These are phyloP conservation scores for Machimus rusticus DNA, from an alignment of 2,888 invertebrate genomes.

Conservation along the genomic window DNA sequence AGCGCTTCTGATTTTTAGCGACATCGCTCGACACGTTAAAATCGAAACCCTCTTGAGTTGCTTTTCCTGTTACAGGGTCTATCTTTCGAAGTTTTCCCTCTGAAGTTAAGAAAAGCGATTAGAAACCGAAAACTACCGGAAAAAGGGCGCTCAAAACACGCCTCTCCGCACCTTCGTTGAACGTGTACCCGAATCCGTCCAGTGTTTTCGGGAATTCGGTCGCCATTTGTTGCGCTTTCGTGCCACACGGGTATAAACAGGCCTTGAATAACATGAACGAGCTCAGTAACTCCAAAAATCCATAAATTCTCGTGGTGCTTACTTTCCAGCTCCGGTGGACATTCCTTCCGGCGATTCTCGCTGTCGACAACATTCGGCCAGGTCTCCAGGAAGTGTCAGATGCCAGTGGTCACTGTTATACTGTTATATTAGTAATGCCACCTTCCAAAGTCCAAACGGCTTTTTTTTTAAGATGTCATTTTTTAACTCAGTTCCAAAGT, in stretches of 20 bases:
- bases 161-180: conserved; percentile 64
- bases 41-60: conserved; percentile 68
- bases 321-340: neutral
- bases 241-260: neutral
- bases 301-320: neutral
- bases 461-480: too few relatives aligned
- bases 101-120: conserved; percentile 54
- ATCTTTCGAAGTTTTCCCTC: conserved; percentile 73
- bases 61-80: conserved; percentile 64
- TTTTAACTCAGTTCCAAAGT: too few relatives aligned
- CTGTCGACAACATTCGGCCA: neutral
- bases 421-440: neutral
- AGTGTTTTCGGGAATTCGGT: conserved; percentile 46
- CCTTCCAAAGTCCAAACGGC: too few relatives aligned
- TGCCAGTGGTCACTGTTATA: neutral
- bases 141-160: neutral
- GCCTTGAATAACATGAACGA: neutral
- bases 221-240: neutral
- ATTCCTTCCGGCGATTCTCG: neutral
- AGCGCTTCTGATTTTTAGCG: conserved; percentile 73
- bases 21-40: conserved; percentile 71
- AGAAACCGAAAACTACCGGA: neutral
- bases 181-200: conserved; percentile 66
- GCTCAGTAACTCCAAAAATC: neutral
- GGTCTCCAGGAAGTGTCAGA: neutral